Conservation (phyloP, 2,113 vertebrate genomes). For the Oncorhynchus gorbuscha region DNA sequence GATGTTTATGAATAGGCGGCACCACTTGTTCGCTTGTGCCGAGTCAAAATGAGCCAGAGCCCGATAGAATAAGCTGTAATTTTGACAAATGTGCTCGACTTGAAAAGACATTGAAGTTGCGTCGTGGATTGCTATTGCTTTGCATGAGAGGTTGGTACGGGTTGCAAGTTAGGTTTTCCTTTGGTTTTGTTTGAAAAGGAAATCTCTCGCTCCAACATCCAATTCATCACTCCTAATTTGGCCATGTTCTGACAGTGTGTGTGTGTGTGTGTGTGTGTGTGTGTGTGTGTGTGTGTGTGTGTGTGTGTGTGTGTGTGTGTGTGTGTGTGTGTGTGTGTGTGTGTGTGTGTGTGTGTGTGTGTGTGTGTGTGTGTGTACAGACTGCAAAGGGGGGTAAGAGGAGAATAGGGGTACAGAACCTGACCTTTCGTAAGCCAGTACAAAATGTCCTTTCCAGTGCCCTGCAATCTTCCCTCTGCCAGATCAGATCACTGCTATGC, state of each 20-base stretch:
- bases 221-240: conserved; percentile 26
- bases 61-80: conserved; percentile 2
- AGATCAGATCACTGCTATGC: not conserved
- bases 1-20: not conserved
- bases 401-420: too few relatives aligned
- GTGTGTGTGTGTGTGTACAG: not conserved
- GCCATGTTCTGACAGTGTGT: conserved; percentile 3
- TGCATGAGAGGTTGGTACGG: not conserved
- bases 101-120: not conserved
- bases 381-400: not conserved
- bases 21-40: not conserved
- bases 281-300: too few relatives aligned
- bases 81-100: not conserved
- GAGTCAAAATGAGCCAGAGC: not conserved
- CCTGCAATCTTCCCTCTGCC: not conserved
- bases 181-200: not conserved
- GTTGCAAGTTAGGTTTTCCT: not conserved
- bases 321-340: too few relatives aligned
- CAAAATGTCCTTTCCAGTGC: not conserved
- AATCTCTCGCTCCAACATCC: not conserved
- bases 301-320: not conserved
- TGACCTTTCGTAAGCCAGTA: not conserved
- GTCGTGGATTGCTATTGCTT: not conserved
- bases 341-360: not conserved
- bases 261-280: not conserved